Conservation (phyloP, 2,888 invertebrate genomes). For the Nycteola revayana region DNA sequence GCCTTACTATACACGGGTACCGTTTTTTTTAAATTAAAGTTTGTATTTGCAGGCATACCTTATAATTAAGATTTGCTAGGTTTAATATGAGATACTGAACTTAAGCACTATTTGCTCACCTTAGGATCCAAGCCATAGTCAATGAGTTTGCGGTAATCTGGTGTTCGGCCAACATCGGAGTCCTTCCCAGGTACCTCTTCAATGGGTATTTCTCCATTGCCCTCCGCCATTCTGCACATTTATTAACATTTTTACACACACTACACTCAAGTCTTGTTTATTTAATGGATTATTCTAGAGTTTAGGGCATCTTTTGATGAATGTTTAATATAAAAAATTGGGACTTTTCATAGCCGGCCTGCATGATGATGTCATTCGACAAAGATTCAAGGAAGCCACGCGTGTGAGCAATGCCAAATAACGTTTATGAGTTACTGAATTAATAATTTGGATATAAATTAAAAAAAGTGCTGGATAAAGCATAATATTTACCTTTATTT, state of each 20-base stretch:
- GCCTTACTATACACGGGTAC: too few species aligned
- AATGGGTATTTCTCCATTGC: conserved; percentile 91
- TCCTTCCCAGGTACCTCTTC: conserved; percentile 87
- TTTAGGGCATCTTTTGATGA: conserved; percentile 37
- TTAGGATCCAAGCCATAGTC: conserved; percentile 98
- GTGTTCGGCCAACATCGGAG: conserved; percentile 88
- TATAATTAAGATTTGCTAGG: too few species aligned
- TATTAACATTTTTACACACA: conserved; percentile 66
- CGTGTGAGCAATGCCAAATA: conserved; percentile 50
- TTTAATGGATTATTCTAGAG: conserved; percentile 30
- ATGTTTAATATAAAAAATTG: conserved; percentile 23
- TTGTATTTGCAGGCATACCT: too few species aligned
- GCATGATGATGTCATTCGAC: conserved; percentile 71
- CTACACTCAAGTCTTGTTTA: conserved; percentile 43
- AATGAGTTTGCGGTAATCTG: conserved; percentile 96
- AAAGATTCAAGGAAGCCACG: conserved; percentile 70
- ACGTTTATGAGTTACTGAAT: conserved; percentile 5
- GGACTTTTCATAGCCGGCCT: conserved; percentile 52
- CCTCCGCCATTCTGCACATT: conserved; percentile 91
- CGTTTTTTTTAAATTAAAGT: too few species aligned
- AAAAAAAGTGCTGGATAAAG: conserved; percentile 21
- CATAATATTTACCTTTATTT: conserved; percentile 78
- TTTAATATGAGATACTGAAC: too few species aligned
- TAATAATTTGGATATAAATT: conserved; percentile 21
- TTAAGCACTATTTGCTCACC: too few species aligned